Base-by-base conservation (phyloP, 2,113 vertebrate species). In the Steatornis caripensis region DNA sequence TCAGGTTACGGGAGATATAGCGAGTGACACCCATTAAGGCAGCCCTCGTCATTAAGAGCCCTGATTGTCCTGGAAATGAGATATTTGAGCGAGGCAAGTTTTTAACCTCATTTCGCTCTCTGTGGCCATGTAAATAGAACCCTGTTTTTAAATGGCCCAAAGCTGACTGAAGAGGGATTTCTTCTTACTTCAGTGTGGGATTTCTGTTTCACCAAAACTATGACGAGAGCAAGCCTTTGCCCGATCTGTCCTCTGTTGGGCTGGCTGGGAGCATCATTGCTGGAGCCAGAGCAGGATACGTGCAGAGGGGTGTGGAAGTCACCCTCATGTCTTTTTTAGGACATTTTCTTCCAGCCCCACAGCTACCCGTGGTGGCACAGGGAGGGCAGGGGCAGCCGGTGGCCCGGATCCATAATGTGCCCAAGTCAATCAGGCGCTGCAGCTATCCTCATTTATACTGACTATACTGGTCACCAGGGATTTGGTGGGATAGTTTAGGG, bases 211-310 rank as follows among this genome's bases (percentile, higher is more conserved):
- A 69, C 37, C 1, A 1, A 74, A 90, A 43, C 12, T 11, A 3
- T 5, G 46, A 43, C 2, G 7, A 69, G 53, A 83, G 32, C 27
- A 83, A 46, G 53, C 32, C 15, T 85, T 53, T 74, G 21, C 53
- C 51, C 57, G 54, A 12, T 51, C 43, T 26, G 41, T 64, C 10
- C 30, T 70, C 37, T 14, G 5, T 19, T 3, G 1, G 23, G 14
- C 43, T 88, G 43, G 6, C 54, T 84, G 36, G 51, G 27, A 64
- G 5, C 20, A n/a, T 51, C 43, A 5, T 26, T 60, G 23, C 43
- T 71, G 84, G 26, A 75, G 29, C 37, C 5, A 9, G n/a, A 68
- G 36, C 26, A 10, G 5, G 27, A 48, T 0, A 0, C 26, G 36
- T 9, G 27, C 34, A 57, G 26, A 82, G 10, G 17, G 9, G 20